These are phyloP conservation scores for Xenentodon cancila DNA, from an alignment of 2,797 vertebrate species.

Conservation along the genomic window DNA sequence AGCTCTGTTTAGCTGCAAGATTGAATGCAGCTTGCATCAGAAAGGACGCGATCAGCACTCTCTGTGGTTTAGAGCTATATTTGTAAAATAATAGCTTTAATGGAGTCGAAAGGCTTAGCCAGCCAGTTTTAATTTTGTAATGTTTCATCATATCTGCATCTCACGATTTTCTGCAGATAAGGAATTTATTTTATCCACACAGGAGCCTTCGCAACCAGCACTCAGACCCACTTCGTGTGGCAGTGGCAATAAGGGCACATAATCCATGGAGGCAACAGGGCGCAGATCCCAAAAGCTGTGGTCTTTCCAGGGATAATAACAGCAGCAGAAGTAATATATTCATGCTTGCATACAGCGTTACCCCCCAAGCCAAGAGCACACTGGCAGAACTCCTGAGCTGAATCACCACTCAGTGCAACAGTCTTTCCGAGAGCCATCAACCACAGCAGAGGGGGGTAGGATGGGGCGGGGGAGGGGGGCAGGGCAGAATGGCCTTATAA, in stretches of 20 bases:
- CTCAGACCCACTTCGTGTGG: conserved; percentile 43
- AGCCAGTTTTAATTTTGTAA: conserved; percentile 52
- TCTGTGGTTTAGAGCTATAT: conserved; percentile 34
- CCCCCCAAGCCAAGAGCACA: conserved; percentile 53
- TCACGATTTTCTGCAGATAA: conserved; percentile 32
- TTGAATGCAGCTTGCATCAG: conserved; percentile 9
- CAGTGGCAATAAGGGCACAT: conserved; percentile 54
- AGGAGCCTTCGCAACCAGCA: conserved; percentile 31
- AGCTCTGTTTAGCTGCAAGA: conserved; percentile 28
- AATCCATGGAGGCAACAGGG: conserved; percentile 58
- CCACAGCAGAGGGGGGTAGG: conserved; percentile 1
- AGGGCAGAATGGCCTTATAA: conserved; percentile 12
- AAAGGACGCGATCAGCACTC: conserved; percentile 12
- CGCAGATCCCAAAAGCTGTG: conserved; percentile 53
- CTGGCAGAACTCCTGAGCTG: conserved; percentile 64
- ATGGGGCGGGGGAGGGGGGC: not conserved
- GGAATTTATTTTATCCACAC: conserved; percentile 22
- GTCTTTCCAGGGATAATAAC: conserved; percentile 69
- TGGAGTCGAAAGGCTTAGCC: conserved; percentile 25
- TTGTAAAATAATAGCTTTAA: conserved; percentile 41
- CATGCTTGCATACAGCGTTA: conserved; percentile 70
- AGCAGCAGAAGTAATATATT: conserved; percentile 72
- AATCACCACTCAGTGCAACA: conserved; percentile 66
- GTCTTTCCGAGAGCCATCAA: conserved; percentile 50
- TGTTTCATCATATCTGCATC: conserved; percentile 49